phyloP scores from a whole-genome alignment of 2,888 invertebrate genomes.

The Limenitis arthemis region DNA sequence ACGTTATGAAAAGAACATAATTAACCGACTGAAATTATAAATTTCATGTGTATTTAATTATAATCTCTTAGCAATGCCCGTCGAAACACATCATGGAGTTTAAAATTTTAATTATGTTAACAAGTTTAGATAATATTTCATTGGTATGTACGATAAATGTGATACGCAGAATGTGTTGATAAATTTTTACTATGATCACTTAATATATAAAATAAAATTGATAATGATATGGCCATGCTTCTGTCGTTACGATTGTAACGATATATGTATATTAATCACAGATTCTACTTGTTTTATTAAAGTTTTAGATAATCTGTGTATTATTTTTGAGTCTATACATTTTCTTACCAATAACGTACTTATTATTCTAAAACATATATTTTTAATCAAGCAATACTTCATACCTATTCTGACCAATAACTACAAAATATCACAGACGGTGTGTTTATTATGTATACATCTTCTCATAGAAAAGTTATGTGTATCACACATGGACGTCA shows the following conservation, averaged over 20 bases:
- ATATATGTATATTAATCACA: conserved; percentile 68
- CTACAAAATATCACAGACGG: conserved; percentile 73
- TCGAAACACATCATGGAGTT: too few species aligned
- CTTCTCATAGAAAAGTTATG: conserved; percentile 70
- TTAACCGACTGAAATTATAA: neutral
- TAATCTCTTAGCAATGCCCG: too few species aligned
- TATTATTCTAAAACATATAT: conserved; percentile 64
- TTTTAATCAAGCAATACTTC: conserved; percentile 68
- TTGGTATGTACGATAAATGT: conserved; percentile 43
- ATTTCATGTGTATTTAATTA: neutral
- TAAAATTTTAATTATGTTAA: neutral
- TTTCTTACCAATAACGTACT: conserved; percentile 64
- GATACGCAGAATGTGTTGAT: conserved; percentile 36
- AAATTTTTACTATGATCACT: conserved; percentile 38
- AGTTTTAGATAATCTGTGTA: conserved; percentile 44
- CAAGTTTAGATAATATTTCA: neutral
- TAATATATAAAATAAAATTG: conserved; percentile 58
- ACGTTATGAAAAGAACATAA: neutral
- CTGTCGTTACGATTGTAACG: conserved; percentile 55
- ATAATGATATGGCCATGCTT: conserved; percentile 68
- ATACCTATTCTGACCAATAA: conserved; percentile 67
- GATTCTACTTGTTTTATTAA: conserved; percentile 58
- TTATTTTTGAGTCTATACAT: conserved; percentile 55
- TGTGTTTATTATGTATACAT: conserved; percentile 72
- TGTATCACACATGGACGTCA: conserved; percentile 70